phyloP scores from a whole-genome alignment of 1,140 invertebrate genomes.

The Drosophila tropicalis region DNA sequence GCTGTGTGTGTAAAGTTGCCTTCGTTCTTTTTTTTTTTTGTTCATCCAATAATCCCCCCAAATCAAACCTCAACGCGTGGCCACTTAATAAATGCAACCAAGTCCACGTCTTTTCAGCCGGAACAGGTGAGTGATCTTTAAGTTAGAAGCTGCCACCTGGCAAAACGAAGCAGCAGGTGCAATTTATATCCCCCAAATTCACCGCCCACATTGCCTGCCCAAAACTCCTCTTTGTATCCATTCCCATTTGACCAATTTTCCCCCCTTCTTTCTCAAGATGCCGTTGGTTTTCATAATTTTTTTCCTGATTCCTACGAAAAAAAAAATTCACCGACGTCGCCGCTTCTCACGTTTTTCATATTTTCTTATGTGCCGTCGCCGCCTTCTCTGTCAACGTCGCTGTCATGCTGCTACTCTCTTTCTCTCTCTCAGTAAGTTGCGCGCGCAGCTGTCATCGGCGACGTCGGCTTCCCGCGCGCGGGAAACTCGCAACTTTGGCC shows the following conservation, averaged over 20 bases:
- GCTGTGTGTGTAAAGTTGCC: conserved; percentile 36
- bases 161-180: conserved; percentile 35
- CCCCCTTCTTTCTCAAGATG: conserved; percentile 20
- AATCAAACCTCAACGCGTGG: conserved; percentile 24
- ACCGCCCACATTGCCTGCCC: conserved; percentile 12
- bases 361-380: conserved; percentile 24
- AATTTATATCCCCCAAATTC: conserved; percentile 20
- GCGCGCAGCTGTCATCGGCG: conserved; percentile 63
- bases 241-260: background rate
- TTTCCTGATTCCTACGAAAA: conserved; percentile 45
- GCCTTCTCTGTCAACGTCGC: conserved; percentile 34
- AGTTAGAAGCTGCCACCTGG: conserved; percentile 33
- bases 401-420: conserved; percentile 33
- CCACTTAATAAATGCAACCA: conserved; percentile 28
- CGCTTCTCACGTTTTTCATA: conserved; percentile 47
- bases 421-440: conserved; percentile 32
- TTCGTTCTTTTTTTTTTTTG: conserved; percentile 49
- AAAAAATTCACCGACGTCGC: conserved; percentile 47
- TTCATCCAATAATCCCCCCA: conserved; percentile 37
- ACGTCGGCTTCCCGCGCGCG: conserved; percentile 77
- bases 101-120: conserved; percentile 15
- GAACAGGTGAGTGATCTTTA: conserved; percentile 47
- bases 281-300: conserved; percentile 45
- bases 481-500: conserved; percentile 67
- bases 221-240: background rate